Conservation (phyloP, 2,113 vertebrate species). For the Sterna hirundo region DNA sequence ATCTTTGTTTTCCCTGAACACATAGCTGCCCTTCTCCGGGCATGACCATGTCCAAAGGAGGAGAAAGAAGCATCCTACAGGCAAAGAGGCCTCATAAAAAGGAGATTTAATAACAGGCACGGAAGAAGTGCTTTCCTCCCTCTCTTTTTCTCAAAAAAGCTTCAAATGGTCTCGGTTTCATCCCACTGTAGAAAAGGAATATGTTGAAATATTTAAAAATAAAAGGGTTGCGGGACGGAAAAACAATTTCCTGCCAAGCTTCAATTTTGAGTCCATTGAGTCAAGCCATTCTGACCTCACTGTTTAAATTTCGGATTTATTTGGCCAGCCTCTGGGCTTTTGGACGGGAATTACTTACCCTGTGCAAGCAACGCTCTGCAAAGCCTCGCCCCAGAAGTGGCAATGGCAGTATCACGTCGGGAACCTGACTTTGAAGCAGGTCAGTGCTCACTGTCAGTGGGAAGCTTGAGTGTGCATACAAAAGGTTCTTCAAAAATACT, state of each 20-base stretch:
- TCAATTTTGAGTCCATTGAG: background rate
- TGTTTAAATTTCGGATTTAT: background rate
- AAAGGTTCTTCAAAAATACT: background rate
- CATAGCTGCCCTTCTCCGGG: background rate
- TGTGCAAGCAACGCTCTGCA: background rate
- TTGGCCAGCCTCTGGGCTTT: background rate
- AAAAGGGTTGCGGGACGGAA: background rate
- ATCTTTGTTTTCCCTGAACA: background rate
- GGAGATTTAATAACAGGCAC: background rate
- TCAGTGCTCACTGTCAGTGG: accelerated
- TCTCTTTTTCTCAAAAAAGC: background rate
- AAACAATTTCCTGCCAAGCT: background rate
- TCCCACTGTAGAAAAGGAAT: background rate
- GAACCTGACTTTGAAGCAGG: background rate
- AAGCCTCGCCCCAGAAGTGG: background rate
- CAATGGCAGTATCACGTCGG: background rate
- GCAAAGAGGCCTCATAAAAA: background rate
- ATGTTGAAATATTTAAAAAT: background rate
- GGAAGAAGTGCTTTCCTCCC: background rate
- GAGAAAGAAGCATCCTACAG: background rate
- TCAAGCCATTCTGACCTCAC: background rate
- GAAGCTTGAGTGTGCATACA: background rate
- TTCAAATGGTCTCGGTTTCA: background rate
- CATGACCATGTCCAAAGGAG: background rate
- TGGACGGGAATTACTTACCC: background rate